Evolutionary conservation across 1,140 invertebrate genomes (phyloP).

Genomic region (Mercenaria mercenaria): DNA sequence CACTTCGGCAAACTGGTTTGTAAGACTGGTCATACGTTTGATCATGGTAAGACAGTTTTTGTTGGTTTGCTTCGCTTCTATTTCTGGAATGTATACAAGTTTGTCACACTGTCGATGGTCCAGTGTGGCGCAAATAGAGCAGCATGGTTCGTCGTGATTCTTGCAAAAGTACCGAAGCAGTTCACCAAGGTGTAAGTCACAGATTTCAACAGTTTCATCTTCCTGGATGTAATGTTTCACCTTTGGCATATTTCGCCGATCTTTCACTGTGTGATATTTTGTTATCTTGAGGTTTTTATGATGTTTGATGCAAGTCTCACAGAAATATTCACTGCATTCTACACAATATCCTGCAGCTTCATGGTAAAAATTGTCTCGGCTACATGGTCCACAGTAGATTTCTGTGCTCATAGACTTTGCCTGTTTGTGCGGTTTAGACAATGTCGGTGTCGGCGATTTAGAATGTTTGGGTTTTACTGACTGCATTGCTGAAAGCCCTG

Average conservation of each 20-base stretch:
- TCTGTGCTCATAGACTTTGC: slow-evolving; percentile 57
- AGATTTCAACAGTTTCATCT: slow-evolving; percentile 50
- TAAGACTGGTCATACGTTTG: slow-evolving; percentile 36
- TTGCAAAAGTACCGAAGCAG: slow-evolving; percentile 57
- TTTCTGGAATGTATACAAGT: slow-evolving; percentile 51
- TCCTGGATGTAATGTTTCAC: slow-evolving; percentile 35
- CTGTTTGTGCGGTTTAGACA: background rate
- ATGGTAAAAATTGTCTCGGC: slow-evolving; percentile 37
- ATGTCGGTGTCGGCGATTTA: background rate
- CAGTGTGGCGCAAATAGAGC: slow-evolving; percentile 46
- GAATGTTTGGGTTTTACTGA: background rate
- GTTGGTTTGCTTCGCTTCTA: slow-evolving; percentile 44
- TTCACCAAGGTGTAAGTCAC: slow-evolving; percentile 41
- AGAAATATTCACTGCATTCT: slow-evolving; percentile 62
- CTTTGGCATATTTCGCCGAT: slow-evolving; percentile 52
- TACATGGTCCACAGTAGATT: slow-evolving; percentile 54
- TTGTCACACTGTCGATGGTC: slow-evolving; percentile 27
- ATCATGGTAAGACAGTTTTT: slow-evolving; percentile 34
- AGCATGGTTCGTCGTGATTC: slow-evolving; percentile 52
- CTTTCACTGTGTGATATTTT: slow-evolving; percentile 41
- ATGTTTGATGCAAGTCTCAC: slow-evolving; percentile 55
- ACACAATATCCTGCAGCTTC: slow-evolving; percentile 57
- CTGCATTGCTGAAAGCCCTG: background rate
- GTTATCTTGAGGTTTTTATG: slow-evolving; percentile 63
- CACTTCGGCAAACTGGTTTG: slow-evolving; percentile 29